A percentile compares a stretch with the other conserved stretches of the same genome.
These are phyloP conservation scores for Tragelaphus eurycerus DNA, from an alignment of 2,797 vertebrate genomes.

Conservation along the genomic window DNA sequence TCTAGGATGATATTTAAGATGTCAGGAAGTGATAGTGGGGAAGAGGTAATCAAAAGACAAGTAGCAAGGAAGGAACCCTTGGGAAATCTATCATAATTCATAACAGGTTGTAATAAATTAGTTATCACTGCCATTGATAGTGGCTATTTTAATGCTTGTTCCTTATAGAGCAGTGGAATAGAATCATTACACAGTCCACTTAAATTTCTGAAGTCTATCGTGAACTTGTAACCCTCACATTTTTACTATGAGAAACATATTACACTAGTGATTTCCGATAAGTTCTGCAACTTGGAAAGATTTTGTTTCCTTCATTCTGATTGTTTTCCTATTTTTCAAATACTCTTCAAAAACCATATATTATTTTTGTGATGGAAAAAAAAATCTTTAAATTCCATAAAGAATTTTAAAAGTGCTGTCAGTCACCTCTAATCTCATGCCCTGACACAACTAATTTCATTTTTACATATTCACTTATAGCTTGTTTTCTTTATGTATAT, in stretches of 20 bases:
- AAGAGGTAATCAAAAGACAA: constrained; percentile 55
- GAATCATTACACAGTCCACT: constrained; percentile 43
- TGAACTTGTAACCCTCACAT: neutral
- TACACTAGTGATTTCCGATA: neutral
- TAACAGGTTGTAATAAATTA: constrained; percentile 2
- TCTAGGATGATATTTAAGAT: constrained; percentile 57
- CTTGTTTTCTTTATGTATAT: neutral
- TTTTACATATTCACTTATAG: neutral
- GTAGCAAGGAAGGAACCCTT: constrained; percentile 36
- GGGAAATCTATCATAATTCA: constrained; percentile 51
- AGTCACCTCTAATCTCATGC: neutral
- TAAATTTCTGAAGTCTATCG: constrained; percentile 44
- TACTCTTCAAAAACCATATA: neutral
- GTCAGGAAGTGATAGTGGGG: constrained; percentile 35
- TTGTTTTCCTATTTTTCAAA: constrained; percentile 15
- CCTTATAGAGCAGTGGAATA: neutral
- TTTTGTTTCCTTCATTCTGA: neutral
- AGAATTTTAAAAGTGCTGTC: neutral
- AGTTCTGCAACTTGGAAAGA: neutral
- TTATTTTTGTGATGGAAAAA: constrained; percentile 39
- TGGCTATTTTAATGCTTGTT: neutral
- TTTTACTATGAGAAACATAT: neutral
- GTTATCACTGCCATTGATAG: neutral
- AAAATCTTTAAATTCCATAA: neutral
- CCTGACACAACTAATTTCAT: neutral